A percentile compares a stretch with the other conserved stretches of the same genome.
Conservation (phyloP, 1,140 invertebrate genomes). For the Hirudo medicinalis region DNA sequence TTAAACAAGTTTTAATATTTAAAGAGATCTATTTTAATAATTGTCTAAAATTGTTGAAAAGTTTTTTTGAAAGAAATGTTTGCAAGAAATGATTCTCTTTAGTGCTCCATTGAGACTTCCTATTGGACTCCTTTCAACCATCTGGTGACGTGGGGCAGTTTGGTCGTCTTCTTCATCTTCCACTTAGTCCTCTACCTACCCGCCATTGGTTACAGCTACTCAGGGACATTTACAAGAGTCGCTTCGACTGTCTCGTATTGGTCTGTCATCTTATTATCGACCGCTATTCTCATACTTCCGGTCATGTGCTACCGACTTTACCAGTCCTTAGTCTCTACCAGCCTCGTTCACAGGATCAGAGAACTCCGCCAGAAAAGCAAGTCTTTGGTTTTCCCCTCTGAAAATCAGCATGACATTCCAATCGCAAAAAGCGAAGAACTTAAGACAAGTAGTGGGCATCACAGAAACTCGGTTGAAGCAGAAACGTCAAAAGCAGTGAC, state of each 20-base stretch:
- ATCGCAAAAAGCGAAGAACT: too few relatives aligned
- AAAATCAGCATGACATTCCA: neutral
- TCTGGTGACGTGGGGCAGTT: slow-evolving; percentile 83
- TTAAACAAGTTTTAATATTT: neutral
- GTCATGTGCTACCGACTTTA: neutral
- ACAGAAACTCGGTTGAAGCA: too few relatives aligned
- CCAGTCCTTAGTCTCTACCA: neutral
- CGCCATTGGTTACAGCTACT: neutral
- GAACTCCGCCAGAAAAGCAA: too few relatives aligned
- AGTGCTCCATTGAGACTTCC: slow-evolving; percentile 83
- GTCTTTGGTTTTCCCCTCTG: neutral
- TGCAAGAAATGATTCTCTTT: slow-evolving; percentile 11
- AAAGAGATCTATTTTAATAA: neutral
- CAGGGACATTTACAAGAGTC: neutral
- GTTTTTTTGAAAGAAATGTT: neutral
- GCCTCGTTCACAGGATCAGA: neutral
- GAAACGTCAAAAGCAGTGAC: neutral
- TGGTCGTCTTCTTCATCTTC: slow-evolving; percentile 72
- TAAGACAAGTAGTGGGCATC: too few relatives aligned
- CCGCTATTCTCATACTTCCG: neutral
- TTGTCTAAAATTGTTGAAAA: neutral
- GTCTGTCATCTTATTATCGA: neutral
- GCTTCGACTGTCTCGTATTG: neutral
- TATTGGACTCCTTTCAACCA: slow-evolving; percentile 94
- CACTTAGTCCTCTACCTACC: slow-evolving; percentile 38